These are phyloP conservation scores for Eunapius fragilis DNA, from an alignment of 37 sponge, comb jelly and placozoan species.

Conservation along the genomic window DNA sequence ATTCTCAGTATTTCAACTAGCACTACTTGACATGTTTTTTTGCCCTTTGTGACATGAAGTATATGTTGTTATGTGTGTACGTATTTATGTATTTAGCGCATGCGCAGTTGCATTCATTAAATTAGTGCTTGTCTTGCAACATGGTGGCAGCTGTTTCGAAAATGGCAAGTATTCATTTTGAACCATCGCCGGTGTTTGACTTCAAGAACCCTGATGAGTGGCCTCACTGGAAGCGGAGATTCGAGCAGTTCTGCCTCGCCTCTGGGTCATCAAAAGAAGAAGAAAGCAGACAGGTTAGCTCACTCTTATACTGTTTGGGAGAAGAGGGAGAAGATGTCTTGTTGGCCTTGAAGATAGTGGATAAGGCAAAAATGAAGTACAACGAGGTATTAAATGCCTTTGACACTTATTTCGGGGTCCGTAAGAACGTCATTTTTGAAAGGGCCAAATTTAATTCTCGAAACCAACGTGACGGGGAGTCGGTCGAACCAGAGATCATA, in stretches of 20 bases:
- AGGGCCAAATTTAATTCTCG: not conserved
- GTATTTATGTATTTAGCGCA: too few species aligned
- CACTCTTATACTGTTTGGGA: conserved; percentile 12
- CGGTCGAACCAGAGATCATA: too few species aligned
- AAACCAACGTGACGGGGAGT: conserved; percentile 2
- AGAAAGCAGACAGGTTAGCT: not conserved
- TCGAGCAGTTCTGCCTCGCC: not conserved
- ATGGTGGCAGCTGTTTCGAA: conserved; percentile 7
- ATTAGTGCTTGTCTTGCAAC: not conserved
- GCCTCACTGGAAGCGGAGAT: conserved; percentile 1
- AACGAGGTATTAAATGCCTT: not conserved
- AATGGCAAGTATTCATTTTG: too few species aligned
- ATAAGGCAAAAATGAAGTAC: not conserved
- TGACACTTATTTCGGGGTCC: not conserved
- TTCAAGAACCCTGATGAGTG: conserved; percentile 10
- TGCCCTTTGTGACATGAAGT: not conserved
- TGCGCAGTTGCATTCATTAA: too few species aligned
- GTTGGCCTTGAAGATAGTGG: not conserved
- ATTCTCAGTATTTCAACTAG: too few species aligned
- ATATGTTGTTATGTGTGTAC: not conserved
- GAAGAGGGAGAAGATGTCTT: conserved; percentile 4
- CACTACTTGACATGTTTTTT: too few species aligned
- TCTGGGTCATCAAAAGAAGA: not conserved
- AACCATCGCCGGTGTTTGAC: not conserved
- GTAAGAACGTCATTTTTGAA: conserved; percentile 12